Percentiles rank a stretch among this genome's conserved stretches.
phyloP scores from a whole-genome alignment of 2,797 vertebrate genomes.

The Allobates femoralis region DNA sequence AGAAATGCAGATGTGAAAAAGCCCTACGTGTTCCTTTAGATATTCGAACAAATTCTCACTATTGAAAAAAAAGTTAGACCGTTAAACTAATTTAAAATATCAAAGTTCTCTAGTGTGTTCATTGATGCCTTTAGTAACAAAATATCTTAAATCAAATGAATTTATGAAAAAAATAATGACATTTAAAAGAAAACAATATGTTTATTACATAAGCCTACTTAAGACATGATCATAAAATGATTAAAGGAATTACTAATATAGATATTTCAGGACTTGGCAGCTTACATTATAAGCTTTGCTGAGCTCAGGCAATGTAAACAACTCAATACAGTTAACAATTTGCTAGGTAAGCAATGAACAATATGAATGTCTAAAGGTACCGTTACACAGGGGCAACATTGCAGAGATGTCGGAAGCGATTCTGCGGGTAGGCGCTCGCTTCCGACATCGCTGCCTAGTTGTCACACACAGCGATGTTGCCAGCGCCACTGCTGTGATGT shows the following conservation, averaged over 20 bases:
- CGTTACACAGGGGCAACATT: no score
- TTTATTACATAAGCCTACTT: not conserved
- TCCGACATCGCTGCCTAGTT: no score
- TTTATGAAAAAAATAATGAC: not conserved
- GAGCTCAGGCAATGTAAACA: not conserved
- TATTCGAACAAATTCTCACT: not conserved
- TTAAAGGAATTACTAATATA: not conserved
- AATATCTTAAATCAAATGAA: not conserved
- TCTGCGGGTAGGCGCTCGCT: no score
- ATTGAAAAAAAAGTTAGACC: not conserved
- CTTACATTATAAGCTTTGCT: not conserved
- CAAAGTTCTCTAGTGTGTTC: not conserved
- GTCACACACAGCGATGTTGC: no score
- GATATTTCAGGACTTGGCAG: not conserved
- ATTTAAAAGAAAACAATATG: not conserved
- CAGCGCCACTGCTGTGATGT: no score
- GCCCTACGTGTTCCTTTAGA: no score
- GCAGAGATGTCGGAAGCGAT: no score
- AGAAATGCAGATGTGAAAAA: no score
- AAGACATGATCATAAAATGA: not conserved
- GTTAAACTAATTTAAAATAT: not conserved
- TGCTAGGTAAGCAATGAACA: conserved; percentile 4
- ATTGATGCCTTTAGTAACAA: not conserved
- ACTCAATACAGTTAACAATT: not conserved
- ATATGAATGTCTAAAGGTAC: not conserved